phyloP scores from a whole-genome alignment of 2,113 vertebrate species.

The Ceyx melanurus region DNA sequence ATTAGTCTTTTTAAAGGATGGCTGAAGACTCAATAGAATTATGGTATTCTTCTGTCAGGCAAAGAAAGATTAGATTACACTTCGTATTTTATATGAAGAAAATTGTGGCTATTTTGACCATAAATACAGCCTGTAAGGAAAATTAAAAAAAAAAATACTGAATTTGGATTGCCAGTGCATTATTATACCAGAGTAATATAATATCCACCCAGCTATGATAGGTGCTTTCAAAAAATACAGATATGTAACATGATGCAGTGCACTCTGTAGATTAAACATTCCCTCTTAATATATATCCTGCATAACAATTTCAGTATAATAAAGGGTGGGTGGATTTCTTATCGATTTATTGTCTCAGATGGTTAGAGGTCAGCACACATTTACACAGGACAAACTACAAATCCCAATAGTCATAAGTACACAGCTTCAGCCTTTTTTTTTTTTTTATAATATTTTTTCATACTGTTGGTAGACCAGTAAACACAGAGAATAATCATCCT shows the following conservation, averaged over 20 bases:
- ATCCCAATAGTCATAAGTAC: background rate
- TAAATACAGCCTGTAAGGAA: constrained; percentile 39
- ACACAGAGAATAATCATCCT: constrained; percentile 19
- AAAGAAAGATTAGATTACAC: constrained; percentile 53
- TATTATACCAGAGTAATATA: constrained; percentile 34
- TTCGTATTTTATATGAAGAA: constrained; percentile 33
- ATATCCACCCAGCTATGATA: background rate
- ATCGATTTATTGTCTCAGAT: background rate
- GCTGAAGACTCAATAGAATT: constrained; percentile 39
- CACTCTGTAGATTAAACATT: background rate
- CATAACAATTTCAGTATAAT: constrained; percentile 21
- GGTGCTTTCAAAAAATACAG: constrained; percentile 9
- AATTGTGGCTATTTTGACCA: constrained; percentile 47
- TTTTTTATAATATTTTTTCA: background rate
- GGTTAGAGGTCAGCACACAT: constrained; percentile 13
- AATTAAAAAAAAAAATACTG: background rate
- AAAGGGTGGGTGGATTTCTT: constrained; percentile 7
- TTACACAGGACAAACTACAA: constrained; percentile 33
- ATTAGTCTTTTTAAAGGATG: constrained; percentile 27
- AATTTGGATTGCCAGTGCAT: background rate
- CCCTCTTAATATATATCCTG: constrained; percentile 13
- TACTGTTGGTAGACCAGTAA: constrained; percentile 12
- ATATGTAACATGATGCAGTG: background rate
- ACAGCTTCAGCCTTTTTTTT: background rate
- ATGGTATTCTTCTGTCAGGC: constrained; percentile 18